phyloP scores from a whole-genome alignment of 2,797 vertebrate genomes.

The Aldrovandia affinis region DNA sequence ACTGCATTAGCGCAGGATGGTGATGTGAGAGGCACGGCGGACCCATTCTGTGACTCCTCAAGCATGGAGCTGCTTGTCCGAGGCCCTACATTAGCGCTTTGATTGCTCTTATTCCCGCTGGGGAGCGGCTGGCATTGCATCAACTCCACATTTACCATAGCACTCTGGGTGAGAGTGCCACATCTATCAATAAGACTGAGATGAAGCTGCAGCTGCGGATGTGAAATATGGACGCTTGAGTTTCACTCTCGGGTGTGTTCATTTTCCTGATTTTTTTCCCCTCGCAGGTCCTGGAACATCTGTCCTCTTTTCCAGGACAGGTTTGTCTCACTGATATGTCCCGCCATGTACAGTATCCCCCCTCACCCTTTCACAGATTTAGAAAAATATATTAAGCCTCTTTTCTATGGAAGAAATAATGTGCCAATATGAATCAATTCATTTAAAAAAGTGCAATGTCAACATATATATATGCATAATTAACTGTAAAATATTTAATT shows the following conservation, averaged over 20 bases:
- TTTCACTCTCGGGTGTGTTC: neutral
- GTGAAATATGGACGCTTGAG: conserved; percentile 22
- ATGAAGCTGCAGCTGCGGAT: conserved; percentile 13
- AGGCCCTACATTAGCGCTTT: neutral
- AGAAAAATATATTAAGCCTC: neutral
- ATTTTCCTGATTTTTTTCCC: conserved; percentile 18
- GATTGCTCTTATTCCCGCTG: neutral
- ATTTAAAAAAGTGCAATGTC: too few species aligned
- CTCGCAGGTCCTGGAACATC: neutral
- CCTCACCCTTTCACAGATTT: neutral
- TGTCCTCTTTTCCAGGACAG: neutral
- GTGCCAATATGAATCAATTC: too few species aligned
- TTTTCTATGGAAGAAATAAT: too few species aligned
- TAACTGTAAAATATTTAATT: too few species aligned
- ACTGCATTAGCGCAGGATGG: neutral
- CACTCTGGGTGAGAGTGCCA: conserved; percentile 17
- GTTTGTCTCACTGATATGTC: neutral
- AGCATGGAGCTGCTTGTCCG: conserved; percentile 2
- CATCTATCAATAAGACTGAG: conserved; percentile 39
- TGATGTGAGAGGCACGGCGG: neutral
- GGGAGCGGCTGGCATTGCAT: conserved; percentile 11
- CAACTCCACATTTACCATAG: conserved; percentile 20
- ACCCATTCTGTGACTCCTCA: conserved; percentile 31
- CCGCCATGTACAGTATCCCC: too few species aligned
- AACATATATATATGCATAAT: too few species aligned